Evolutionary conservation across 2,888 invertebrate genomes (phyloP), one percentile per base, ranked within the genome.

Genomic region (Aspidiotus destructor): DNA sequence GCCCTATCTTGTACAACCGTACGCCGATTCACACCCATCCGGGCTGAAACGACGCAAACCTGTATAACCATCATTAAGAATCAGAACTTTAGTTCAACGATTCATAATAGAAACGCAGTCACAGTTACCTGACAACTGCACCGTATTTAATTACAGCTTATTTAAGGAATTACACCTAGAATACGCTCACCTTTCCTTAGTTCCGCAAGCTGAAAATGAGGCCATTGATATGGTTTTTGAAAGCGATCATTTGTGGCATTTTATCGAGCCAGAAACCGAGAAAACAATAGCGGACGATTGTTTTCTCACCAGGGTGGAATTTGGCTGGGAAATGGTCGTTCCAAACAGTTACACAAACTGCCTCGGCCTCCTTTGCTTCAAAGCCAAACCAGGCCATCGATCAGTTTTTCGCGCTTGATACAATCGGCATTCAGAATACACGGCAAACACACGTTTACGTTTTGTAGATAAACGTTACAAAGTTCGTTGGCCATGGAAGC

Each of bases 381-480:
- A 15, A 55, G 8, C 16, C 55, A 10, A 15, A 55, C 9, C 8
- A 8, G 9, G 48, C 48, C 48, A 55, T 55, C 15, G 15, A 55
- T 10, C 55, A 15, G 8, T 8, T 55, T 10, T 55, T 10, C n/a
- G 55, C 11, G 8, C 55, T 55, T 15, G 55, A 55, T 55, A n/a
- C 15, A 55, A 55, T 55, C 55, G 55, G 55, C 8, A 10, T 55
- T 15, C 11, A 55, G 8, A n/a, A 55, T 15, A 8, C 55, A 8
- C 10, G 15, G 16, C 8, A 10, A 15, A 10, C 11, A 8, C 8
- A 55, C 8, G 8, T n/a, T 8, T 55, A n/a, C 8, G 8, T 8
- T 55, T 55, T 55, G 16, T 55, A 8, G n/a, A 55, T 10, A n/a
- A n/a, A 8, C 55, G 55, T 55, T 55, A 55, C 15, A 10, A 55